Evolutionary conservation across 2,113 vertebrate species (phyloP), one percentile per base, ranked within the genome.

Genomic region (Tiliqua scincoides): DNA sequence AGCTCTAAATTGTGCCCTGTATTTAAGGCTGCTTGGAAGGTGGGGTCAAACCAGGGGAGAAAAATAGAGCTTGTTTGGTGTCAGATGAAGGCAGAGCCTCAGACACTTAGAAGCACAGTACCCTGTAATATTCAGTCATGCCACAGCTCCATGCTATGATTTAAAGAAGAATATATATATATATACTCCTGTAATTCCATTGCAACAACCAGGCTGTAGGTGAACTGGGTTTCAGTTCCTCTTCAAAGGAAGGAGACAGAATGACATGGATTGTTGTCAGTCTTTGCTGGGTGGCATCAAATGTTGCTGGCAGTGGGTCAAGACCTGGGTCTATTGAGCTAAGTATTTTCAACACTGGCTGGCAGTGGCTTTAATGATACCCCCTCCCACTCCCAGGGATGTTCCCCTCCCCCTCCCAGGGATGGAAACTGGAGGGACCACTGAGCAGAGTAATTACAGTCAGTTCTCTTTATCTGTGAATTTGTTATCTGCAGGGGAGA

Each of bases 11-110:
- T 48, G 76, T 21, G 82, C 27, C 65, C 14, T 90, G 37, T 71
- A 85, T 86, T 87, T 85, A 76, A 92, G 90, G 76, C 35, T 75
- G 70, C 85, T 25, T 2, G 74, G 73, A 40, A 5, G 11, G 3
- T 32, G 25, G 1, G 21, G 59, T 7, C 21, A 63, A 25, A 12
- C 54, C 4, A 30, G 30, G 40, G 30, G 20, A 1, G 74, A 54
- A 35, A 89, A 73, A 79, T 20, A 30, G 32, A 21, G 68, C 57
- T 72, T 83, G 23, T 68, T 86, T 92, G 90, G 76, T 91, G 86
- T 35, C 88, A 81, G 80, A 68, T 73, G 81, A 86, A 87, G 73
- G n/a, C 1, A 3, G 48, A 0, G 0, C 23, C 43, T 67, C 52
- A 52, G 54, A 80, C 68, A 8, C 35, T 70, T 30, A 74, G 0